A percentile compares a stretch with the other conserved stretches of the same genome.
Conservation (phyloP, 2,797 vertebrate species). For the Rhinogobio ventralis region DNA sequence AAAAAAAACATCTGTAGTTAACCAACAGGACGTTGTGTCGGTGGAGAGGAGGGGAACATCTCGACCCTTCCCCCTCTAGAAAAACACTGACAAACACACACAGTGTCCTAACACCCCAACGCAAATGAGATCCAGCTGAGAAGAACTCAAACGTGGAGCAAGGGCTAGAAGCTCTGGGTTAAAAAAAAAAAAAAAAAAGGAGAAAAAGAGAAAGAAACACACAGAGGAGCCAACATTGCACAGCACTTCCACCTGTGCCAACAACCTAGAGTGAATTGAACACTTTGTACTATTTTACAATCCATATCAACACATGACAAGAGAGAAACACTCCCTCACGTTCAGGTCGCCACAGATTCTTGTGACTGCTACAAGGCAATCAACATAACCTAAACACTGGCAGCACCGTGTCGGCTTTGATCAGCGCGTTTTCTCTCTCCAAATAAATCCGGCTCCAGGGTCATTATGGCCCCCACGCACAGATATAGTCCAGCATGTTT, state of each 20-base stretch:
- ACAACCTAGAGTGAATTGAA: slow-evolving; percentile 5
- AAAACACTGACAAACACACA: slow-evolving; percentile 32
- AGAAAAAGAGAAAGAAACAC: not conserved
- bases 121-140: slow-evolving; percentile 74
- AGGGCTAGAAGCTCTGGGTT: slow-evolving; percentile 24
- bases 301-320: slow-evolving; percentile 24
- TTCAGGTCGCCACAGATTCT: slow-evolving; percentile 18
- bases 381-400: slow-evolving; percentile 38
- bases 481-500: slow-evolving; percentile 14
- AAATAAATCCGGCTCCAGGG: slow-evolving; percentile 36
- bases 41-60: slow-evolving; percentile 24
- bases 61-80: slow-evolving; percentile 48
- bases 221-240: not conserved
- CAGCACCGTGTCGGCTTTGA: slow-evolving; percentile 27
- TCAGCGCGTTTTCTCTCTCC: slow-evolving; percentile 7
- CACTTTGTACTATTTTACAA: slow-evolving; percentile 34
- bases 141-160: slow-evolving; percentile 47
- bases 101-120: slow-evolving; percentile 54
- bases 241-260: slow-evolving; percentile 38
- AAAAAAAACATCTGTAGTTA: slow-evolving; percentile 29
- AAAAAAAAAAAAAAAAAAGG: not conserved
- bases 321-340: slow-evolving; percentile 10
- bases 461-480: slow-evolving; percentile 10
- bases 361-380: slow-evolving; percentile 26
- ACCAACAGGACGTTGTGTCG: not conserved